Base-by-base conservation (phyloP, 2,888 invertebrate species). In the Pherbina coryleti region DNA sequence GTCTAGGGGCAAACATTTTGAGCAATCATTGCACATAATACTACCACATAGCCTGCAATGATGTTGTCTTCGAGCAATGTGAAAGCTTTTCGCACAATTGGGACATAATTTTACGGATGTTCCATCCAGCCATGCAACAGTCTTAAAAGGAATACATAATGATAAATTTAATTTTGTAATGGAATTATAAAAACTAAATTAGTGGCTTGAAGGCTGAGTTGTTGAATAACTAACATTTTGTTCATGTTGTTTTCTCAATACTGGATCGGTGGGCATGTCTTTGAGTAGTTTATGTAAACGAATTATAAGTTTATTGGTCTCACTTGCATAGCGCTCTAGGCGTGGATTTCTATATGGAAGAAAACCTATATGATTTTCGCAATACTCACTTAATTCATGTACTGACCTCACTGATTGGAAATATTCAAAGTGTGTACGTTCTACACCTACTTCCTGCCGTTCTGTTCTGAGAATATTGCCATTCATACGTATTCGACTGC, bases 31-130 rank as follows among this genome's bases (percentile, higher is more conserved):
- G 88, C 98, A 98, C 92, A 98, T 94, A 79, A 98, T 94, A 77
- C 96, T 95, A 0, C 98, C 98, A 88, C 97, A 99, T 4, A 99
- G 92, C 80, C 98, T 92, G 87, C 99, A 99, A 90, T 99, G 99
- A 90, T 99, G 99, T 88, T 98, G 96, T 81, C 99, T 91, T 78
- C 97, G 91, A 0, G 97, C 94, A 77, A 98, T 90, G 85, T 95
- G 95, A 90, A 99, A 99, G 66, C 93, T 92, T 86, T 94, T 94
- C 0, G 97, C 96, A 91, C 99, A 99, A 82, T 93, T 95, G 0
- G 97, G 97, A 88, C 99, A 99, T 9, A 96, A 90, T 80, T 94
- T 95, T 0, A 97, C 98, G 75, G 95, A 95, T 69, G 93, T 93
- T 51, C 99, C 99, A 85, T 97, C 96, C 64, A 97, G 91, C 99